Conservation (phyloP, 2,888 invertebrate species). For the Drosophila affinis region DNA sequence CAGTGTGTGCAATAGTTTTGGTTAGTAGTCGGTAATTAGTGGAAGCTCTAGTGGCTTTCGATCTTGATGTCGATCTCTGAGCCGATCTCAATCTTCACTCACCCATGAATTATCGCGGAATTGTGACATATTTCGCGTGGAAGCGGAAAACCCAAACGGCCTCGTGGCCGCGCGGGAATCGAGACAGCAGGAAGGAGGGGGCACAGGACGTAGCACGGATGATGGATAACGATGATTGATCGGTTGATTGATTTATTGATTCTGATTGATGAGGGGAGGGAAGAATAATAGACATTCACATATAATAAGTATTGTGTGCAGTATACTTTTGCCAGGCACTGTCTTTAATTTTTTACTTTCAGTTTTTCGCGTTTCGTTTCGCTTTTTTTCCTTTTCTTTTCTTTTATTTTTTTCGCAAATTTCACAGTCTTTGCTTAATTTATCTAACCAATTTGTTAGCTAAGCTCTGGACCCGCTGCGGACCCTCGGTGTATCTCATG, state of each 20-base stretch:
- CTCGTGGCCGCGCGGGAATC: slow-evolving; percentile 27
- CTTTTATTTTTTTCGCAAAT: slow-evolving; percentile 13
- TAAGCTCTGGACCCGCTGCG: slow-evolving; percentile 42
- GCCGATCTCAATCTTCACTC: slow-evolving; percentile 59
- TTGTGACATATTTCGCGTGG: slow-evolving; percentile 78
- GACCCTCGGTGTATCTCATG: slow-evolving; percentile 8
- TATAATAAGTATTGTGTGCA: neutral
- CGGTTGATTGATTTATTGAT: neutral
- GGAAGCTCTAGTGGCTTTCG: neutral
- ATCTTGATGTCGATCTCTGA: neutral
- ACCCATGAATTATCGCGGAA: slow-evolving; percentile 83
- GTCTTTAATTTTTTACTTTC: slow-evolving; percentile 50
- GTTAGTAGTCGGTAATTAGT: slow-evolving; percentile 9
- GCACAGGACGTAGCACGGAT: slow-evolving; percentile 15
- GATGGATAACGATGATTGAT: slow-evolving; percentile 17
- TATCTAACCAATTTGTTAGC: slow-evolving; percentile 73
- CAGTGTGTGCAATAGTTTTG: neutral
- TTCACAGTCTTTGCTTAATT: slow-evolving; percentile 51
- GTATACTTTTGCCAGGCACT: slow-evolving; percentile 18
- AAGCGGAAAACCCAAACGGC: neutral
- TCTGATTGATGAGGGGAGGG: neutral
- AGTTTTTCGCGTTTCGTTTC: slow-evolving; percentile 51
- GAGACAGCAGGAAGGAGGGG: slow-evolving; percentile 20
- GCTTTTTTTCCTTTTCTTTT: slow-evolving; percentile 5
- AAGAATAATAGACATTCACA: neutral